phyloP scores from a whole-genome alignment of 2,888 invertebrate species.

The Heliconius aoede region DNA sequence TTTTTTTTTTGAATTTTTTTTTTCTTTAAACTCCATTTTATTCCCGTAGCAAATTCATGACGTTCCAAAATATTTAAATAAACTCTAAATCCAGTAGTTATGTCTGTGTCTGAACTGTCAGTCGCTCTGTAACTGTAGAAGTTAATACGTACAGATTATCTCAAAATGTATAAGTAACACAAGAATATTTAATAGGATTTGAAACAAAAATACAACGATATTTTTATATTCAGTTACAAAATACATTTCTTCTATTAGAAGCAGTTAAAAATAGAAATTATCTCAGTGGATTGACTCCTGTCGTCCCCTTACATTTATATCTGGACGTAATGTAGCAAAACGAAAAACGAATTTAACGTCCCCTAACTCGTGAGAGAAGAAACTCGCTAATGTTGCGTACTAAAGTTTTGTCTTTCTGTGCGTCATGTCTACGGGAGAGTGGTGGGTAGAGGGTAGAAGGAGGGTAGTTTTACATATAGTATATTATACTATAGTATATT shows the following conservation, averaged over 20 bases:
- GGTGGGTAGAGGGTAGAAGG: no score
- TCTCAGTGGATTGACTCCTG: slow-evolving; percentile 45
- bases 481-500: neutral
- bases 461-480: neutral
- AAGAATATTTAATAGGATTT: no score
- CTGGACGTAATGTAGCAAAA: slow-evolving; percentile 64
- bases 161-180: no score
- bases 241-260: neutral
- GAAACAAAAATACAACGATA: neutral
- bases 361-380: slow-evolving; percentile 51
- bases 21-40: no score
- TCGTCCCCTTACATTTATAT: slow-evolving; percentile 34
- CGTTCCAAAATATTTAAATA: no score
- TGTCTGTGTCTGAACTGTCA: no score
- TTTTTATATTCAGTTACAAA: neutral
- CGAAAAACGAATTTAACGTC: slow-evolving; percentile 62
- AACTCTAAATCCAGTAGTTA: no score
- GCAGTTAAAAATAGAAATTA: slow-evolving; percentile 42
- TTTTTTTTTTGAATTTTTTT: no score
- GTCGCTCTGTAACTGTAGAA: no score
- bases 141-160: no score
- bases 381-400: slow-evolving; percentile 66
- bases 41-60: no score
- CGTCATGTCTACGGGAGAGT: neutral
- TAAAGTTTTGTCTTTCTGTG: slow-evolving; percentile 41